Percentiles rank a stretch among this genome's conserved stretches.
phyloP scores from a whole-genome alignment of 2,113 vertebrate species.

The Neofelis nebulosa region DNA sequence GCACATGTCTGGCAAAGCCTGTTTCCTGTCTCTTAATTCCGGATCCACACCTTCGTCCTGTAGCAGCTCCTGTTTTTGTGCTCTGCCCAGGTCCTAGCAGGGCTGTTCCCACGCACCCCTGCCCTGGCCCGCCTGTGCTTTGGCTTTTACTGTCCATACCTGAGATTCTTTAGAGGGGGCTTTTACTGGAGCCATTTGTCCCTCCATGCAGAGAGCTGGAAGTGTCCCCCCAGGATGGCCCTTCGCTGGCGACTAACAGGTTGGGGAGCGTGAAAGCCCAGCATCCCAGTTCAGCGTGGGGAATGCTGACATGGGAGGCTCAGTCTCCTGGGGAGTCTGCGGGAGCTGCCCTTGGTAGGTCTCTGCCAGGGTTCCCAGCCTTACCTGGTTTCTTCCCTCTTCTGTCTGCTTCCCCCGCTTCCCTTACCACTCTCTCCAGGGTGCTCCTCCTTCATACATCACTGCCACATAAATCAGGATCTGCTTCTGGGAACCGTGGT shows the following conservation, averaged over 20 bases:
- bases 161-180: not conserved
- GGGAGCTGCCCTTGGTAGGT: not conserved
- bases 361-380: not conserved
- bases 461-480: not conserved
- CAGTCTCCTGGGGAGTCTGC: not conserved
- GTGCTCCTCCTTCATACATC: not conserved
- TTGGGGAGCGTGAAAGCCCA: not conserved
- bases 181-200: not conserved
- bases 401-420: no score
- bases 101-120: not conserved
- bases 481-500: not conserved
- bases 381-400: not conserved
- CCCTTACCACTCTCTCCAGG: not conserved
- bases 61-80: not conserved
- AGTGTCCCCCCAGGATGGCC: not conserved
- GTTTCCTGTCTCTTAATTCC: not conserved
- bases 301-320: accelerated
- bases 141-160: not conserved
- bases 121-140: not conserved
- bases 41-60: not conserved
- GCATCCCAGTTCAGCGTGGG: not conserved
- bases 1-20: not conserved
- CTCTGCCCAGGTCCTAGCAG: not conserved
- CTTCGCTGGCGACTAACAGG: not conserved
- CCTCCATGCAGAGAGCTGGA: not conserved